These are phyloP conservation scores for Drosophila lacicola DNA, from an alignment of 2,888 invertebrate genomes.

Conservation along the genomic window DNA sequence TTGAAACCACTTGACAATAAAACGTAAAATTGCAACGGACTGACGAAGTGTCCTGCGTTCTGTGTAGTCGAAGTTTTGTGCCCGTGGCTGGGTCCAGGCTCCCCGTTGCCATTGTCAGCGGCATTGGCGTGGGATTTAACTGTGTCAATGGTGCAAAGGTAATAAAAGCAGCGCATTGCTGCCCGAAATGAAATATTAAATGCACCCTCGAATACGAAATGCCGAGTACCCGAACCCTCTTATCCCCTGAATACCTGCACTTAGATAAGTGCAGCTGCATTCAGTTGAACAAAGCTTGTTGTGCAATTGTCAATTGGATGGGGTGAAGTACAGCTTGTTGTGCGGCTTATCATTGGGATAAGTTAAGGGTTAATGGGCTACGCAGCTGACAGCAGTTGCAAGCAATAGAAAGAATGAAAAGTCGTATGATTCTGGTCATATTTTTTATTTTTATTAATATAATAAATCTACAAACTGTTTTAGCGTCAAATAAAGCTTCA, in stretches of 20 bases:
- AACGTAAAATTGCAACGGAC: constrained; percentile 64
- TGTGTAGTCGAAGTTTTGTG: constrained; percentile 41
- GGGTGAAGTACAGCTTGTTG: constrained; percentile 28
- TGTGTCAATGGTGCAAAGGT: constrained; percentile 74
- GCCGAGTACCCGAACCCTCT: constrained; percentile 1
- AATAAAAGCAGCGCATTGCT: constrained; percentile 71
- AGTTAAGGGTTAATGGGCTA: constrained; percentile 37
- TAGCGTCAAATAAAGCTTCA: too few species aligned
- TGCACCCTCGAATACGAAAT: constrained; percentile 54
- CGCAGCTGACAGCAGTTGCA: background rate
- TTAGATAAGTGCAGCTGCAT: constrained; percentile 34
- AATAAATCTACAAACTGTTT: too few species aligned
- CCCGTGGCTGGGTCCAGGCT: constrained; percentile 5
- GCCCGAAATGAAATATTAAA: constrained; percentile 75
- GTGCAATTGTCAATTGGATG: constrained; percentile 42
- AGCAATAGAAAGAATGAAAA: too few species aligned
- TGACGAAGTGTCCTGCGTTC: constrained; percentile 43
- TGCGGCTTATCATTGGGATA: constrained; percentile 30
- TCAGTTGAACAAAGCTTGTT: constrained; percentile 34
- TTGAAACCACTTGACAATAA: constrained; percentile 76
- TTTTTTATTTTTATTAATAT: background rate
- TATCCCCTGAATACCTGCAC: constrained; percentile 4
- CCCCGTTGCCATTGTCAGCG: constrained; percentile 58
- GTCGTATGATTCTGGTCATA: background rate
- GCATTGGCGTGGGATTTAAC: constrained; percentile 66